Conservation (phyloP, 2,888 invertebrate species). For the Eretmocerus hayati region DNA sequence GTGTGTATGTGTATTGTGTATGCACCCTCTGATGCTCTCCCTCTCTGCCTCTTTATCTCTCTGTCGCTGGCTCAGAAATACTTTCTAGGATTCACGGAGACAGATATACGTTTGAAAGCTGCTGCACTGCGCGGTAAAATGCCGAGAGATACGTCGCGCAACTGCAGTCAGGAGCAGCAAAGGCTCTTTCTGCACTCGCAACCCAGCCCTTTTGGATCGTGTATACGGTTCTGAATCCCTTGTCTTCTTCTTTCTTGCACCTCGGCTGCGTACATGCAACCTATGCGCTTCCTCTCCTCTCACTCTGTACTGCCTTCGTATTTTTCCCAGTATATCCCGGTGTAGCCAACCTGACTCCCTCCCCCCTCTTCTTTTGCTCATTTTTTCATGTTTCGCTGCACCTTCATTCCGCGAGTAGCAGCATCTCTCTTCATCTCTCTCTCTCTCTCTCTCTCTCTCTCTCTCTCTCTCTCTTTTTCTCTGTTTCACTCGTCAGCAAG, state of each 20-base stretch:
- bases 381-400: constrained; percentile 49
- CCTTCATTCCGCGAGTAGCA: constrained; percentile 35
- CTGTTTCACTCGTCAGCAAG: not conserved
- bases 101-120: constrained; percentile 18
- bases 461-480: constrained; percentile 1
- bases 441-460: not conserved
- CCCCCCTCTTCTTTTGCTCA: too few species aligned
- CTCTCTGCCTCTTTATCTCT: constrained; percentile 3
- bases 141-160: not conserved
- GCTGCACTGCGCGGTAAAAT: not conserved
- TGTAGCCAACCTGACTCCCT: too few species aligned
- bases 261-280: too few species aligned
- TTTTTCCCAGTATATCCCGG: constrained; percentile 47
- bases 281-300: not conserved
- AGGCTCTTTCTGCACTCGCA: constrained; percentile 17
- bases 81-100: constrained; percentile 21
- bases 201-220: constrained; percentile 21
- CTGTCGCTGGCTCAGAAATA: constrained; percentile 14
- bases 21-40: not conserved
- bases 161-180: not conserved
- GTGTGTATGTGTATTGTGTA: too few species aligned
- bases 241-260: constrained; percentile 15
- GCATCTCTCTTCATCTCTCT: constrained; percentile 10
- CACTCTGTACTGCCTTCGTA: constrained; percentile 28
- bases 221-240: constrained; percentile 8